Evolutionary conservation across 1,140 invertebrate species (phyloP), one percentile per base, ranked within the genome.

Genomic region (Sarcophaga peregrina): DNA sequence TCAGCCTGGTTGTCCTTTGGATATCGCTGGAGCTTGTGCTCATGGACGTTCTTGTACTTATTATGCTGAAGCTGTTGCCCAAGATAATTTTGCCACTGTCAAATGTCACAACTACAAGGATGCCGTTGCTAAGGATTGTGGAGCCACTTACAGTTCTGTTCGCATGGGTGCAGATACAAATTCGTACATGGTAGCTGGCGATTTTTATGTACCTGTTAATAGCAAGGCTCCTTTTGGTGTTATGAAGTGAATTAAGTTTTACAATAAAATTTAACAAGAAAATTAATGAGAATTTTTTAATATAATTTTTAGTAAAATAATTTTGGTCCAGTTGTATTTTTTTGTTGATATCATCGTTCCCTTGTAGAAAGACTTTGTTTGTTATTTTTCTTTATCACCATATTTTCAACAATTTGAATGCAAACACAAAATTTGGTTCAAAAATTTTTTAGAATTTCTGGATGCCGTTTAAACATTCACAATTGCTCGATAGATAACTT

Each of bases 1-100:
- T 0, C 93, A 94, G 85, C 92, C 92, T 5, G 93, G 93, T 8
- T 94, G 93, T 82, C 84, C 85, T 45, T 8, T 85, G 3, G 89
- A 91, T 80, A 37, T 89, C 13, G 84, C 85, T 62, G 90, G 91
- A 1, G 72, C 81, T 15, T 93, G 92, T 82, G 85, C 91, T 46
- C 92, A 92, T 84, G 82, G 82, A 8, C 90, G 91, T 47, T 92
- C 93, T n/a, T 92, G 92, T 50, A 87, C 90, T 84, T 94, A 92
- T 84, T 94, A 92, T 85, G 89, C 91, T 4, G 93, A 94, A 87
- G 86, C 87, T 58, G 74, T 88, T 4, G 62, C 50, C 7, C n/a
- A 85, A 58, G 83, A 87, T 52, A 86, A 86, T 81, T 87, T 88
- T 20, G 84, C 85, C 11, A 83, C 78, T 62, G 83, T 86, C 11